phyloP scores from a whole-genome alignment of 2,113 vertebrate species.

The Lophochroa leadbeateri region DNA sequence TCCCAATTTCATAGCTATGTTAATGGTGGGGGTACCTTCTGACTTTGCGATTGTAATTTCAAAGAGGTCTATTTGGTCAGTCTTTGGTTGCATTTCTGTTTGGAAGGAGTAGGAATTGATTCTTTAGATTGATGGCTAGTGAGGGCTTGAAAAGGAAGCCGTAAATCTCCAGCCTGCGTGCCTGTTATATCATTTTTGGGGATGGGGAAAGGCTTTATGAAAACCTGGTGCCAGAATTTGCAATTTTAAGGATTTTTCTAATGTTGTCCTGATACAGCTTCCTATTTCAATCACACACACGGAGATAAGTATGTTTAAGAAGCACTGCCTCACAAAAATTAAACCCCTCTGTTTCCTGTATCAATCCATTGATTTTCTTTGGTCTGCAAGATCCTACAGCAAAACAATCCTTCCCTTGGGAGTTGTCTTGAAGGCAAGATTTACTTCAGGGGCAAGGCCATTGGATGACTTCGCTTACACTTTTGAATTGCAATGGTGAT shows the following conservation, averaged over 20 bases:
- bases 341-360: background rate
- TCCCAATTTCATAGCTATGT: background rate
- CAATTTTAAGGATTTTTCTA: background rate
- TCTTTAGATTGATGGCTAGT: conserved; percentile 9
- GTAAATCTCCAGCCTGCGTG: background rate
- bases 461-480: background rate
- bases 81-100: background rate
- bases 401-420: background rate
- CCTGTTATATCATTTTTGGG: background rate
- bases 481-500: background rate
- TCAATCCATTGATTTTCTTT: background rate
- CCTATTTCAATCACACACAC: background rate
- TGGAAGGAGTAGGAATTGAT: conserved; percentile 13
- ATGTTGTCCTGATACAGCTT: background rate
- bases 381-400: background rate
- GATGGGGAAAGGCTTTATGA: background rate
- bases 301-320: background rate
- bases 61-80: background rate
- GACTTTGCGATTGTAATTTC: background rate
- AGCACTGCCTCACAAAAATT: background rate
- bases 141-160: background rate
- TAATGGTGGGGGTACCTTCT: background rate
- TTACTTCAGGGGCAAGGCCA: background rate
- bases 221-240: background rate
- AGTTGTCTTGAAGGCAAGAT: background rate